These are phyloP conservation scores for Bicyclus anynana DNA, from an alignment of 1,140 invertebrate genomes.

Conservation along the genomic window DNA sequence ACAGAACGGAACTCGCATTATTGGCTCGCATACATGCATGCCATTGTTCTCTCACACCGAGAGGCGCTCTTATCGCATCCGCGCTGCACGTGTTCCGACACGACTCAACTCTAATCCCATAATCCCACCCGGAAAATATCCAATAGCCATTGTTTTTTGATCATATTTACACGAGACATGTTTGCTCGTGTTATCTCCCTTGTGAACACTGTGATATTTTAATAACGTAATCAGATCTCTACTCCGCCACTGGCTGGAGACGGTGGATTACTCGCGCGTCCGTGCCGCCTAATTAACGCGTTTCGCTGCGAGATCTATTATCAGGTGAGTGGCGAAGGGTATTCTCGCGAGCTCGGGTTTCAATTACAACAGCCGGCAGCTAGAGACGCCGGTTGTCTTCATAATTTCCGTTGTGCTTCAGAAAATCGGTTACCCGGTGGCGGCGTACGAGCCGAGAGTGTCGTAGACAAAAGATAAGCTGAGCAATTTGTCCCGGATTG, in stretches of 20 bases:
- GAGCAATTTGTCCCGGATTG: slow-evolving; percentile 41
- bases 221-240: slow-evolving; percentile 45
- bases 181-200: slow-evolving; percentile 52
- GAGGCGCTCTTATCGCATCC: slow-evolving; percentile 33
- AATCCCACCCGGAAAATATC: slow-evolving; percentile 66
- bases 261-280: slow-evolving; percentile 10
- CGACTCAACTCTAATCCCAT: slow-evolving; percentile 49
- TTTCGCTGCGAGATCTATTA: slow-evolving; percentile 11
- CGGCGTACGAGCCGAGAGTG: slow-evolving; percentile 36
- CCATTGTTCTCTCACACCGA: slow-evolving; percentile 17
- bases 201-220: slow-evolving; percentile 53
- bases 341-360: slow-evolving; percentile 17
- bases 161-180: slow-evolving; percentile 47
- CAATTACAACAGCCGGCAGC: slow-evolving; percentile 32
- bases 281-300: slow-evolving; percentile 14
- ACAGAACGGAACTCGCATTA: slow-evolving; percentile 29
- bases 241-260: slow-evolving; percentile 4
- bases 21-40: slow-evolving; percentile 20
- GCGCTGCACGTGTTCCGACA: slow-evolving; percentile 40
- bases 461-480: slow-evolving; percentile 50
- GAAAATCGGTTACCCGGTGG: slow-evolving; percentile 32
- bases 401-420: slow-evolving; percentile 38
- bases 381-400: slow-evolving; percentile 30
- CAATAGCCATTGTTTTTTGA: slow-evolving; percentile 49
- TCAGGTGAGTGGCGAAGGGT: slow-evolving; percentile 6